Percentiles rank a stretch among this genome's conserved stretches.
Evolutionary conservation across 2,113 vertebrate species (phyloP).

Genomic region (Actenoides hombroni): DNA sequence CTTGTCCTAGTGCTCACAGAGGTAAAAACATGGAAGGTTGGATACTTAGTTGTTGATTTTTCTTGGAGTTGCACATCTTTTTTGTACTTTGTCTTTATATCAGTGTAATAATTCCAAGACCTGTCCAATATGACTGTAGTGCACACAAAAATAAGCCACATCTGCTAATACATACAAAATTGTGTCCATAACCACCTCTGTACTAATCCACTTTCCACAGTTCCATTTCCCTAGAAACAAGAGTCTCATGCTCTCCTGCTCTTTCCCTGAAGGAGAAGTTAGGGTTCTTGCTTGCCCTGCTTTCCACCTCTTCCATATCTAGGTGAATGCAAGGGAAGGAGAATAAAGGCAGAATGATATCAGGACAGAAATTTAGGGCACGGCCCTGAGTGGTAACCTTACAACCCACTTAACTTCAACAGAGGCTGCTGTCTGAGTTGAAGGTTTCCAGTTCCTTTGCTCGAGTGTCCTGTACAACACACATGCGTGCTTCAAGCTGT

Average conservation of each 20-base stretch:
- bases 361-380: background rate
- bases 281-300: background rate
- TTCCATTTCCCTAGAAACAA: background rate
- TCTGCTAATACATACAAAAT: background rate
- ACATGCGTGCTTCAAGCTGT: rapidly evolving
- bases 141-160: background rate
- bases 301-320: background rate
- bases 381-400: background rate
- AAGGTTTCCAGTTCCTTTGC: background rate
- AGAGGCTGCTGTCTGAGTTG: background rate
- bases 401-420: background rate
- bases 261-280: background rate
- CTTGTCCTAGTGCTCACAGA: background rate
- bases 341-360: background rate
- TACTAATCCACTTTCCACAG: background rate
- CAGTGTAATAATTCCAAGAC: background rate
- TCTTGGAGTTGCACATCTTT: background rate
- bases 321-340: background rate
- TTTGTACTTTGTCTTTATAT: background rate
- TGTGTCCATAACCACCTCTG: background rate
- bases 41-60: background rate
- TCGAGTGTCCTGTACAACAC: rapidly evolving
- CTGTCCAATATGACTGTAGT: background rate
- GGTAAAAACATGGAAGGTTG: background rate
- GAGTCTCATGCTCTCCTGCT: background rate